A percentile compares a stretch with the other conserved stretches of the same genome.
These are phyloP conservation scores for Luidia sarsii DNA, from an alignment of 53 echinoderm and acorn worm genomes.

Conservation along the genomic window DNA sequence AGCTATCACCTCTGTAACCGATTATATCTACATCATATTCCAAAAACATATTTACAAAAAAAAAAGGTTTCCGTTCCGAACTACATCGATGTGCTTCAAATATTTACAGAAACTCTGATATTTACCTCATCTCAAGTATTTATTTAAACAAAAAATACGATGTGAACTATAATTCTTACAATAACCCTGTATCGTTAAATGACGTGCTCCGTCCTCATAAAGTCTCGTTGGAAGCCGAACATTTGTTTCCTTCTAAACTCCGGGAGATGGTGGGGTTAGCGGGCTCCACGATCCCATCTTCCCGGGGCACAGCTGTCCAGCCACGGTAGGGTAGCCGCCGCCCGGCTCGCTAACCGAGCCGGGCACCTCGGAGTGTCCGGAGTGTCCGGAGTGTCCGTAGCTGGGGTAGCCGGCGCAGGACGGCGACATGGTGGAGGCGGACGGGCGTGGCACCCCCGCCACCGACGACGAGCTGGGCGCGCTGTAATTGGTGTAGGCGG, in stretches of 20 bases:
- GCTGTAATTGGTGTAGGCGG: slow-evolving; percentile 46
- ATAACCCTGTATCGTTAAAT: too few relatives aligned
- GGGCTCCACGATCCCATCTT: slow-evolving; percentile 38
- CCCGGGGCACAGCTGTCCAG: slow-evolving; percentile 28
- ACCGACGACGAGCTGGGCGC: slow-evolving; percentile 27
- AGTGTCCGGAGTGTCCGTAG: background rate
- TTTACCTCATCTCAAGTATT: too few relatives aligned
- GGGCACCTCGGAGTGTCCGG: background rate
- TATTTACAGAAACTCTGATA: too few relatives aligned
- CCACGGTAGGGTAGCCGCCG: slow-evolving; percentile 10
- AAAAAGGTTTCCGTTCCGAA: too few relatives aligned
- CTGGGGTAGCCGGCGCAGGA: slow-evolving; percentile 39
- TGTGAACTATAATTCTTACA: too few relatives aligned
- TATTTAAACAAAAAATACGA: too few relatives aligned
- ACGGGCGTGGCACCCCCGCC: slow-evolving; percentile 33
- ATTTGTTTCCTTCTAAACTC: slow-evolving; percentile 23
- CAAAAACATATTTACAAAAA: too few relatives aligned
- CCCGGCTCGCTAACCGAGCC: background rate
- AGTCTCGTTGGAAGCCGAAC: too few relatives aligned
- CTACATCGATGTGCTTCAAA: too few relatives aligned
- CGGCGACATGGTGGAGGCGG: background rate
- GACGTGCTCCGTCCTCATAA: too few relatives aligned
- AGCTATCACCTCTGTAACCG: too few relatives aligned
- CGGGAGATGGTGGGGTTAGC: slow-evolving; percentile 46
- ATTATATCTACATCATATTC: too few relatives aligned